phyloP scores from a whole-genome alignment of 2,888 invertebrate species.

The Uloborus plumipes region DNA sequence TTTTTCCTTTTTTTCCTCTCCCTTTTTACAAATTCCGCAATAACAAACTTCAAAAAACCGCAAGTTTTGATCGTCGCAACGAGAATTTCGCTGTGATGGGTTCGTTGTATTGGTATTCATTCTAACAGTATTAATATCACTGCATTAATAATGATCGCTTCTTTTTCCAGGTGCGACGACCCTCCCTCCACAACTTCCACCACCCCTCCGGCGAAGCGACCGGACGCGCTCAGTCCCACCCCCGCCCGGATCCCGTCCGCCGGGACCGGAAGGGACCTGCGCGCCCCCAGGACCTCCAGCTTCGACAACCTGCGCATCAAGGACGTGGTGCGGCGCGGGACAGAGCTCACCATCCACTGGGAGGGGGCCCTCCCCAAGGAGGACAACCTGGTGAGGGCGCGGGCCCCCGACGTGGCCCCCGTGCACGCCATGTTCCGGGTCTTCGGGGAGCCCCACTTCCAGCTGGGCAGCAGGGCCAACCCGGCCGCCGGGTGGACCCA shows the following conservation, averaged over 20 bases:
- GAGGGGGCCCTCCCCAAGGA: constrained; percentile 29
- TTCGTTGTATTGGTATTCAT: no score
- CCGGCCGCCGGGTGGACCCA: constrained; percentile 73
- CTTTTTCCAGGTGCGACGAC: constrained; percentile 25
- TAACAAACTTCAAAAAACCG: no score
- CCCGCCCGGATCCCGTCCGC: constrained; percentile 19
- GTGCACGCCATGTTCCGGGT: constrained; percentile 51
- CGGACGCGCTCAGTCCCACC: constrained; percentile 57
- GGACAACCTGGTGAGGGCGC: constrained; percentile 29
- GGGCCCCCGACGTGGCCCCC: constrained; percentile 19
- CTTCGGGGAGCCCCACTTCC: constrained; percentile 38
- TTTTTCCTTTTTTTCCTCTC: no score
- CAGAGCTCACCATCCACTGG: constrained; percentile 51
- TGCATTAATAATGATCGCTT: no score
- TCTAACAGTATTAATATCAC: no score
- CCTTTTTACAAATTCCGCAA: no score
- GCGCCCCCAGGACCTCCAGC: constrained; percentile 43
- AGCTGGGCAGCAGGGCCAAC: constrained; percentile 24
- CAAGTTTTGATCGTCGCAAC: no score
- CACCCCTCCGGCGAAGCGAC: not conserved
- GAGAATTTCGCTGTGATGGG: no score
- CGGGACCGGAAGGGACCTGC: constrained; percentile 35
- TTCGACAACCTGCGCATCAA: constrained; percentile 49
- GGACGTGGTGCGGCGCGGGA: constrained; percentile 41
- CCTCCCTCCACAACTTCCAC: constrained; percentile 7